Evolutionary conservation across 2,888 invertebrate genomes (phyloP).

Genomic region (Drosophila infuscata): DNA sequence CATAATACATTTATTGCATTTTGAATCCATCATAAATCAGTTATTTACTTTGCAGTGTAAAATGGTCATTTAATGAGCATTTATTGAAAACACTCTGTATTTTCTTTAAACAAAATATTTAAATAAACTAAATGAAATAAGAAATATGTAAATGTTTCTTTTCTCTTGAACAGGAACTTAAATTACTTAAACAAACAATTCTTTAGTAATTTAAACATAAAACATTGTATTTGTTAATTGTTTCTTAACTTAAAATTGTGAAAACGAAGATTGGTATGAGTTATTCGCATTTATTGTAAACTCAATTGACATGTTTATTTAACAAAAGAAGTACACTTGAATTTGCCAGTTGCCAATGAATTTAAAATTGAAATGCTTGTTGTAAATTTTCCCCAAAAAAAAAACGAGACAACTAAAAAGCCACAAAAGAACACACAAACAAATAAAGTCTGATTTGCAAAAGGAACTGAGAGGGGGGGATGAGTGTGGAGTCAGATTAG

Average conservation of each 20-base stretch:
- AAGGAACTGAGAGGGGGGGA: no score
- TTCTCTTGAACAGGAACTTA: neutral
- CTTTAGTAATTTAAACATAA: neutral
- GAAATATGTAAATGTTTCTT: neutral
- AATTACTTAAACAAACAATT: neutral
- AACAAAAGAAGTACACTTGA: neutral
- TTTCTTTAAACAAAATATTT: no score
- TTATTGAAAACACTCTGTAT: neutral
- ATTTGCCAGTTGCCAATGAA: slow-evolving; percentile 28
- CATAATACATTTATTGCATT: neutral
- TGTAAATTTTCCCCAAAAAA: slow-evolving; percentile 4
- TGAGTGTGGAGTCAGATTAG: neutral
- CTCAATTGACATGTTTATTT: slow-evolving; percentile 19
- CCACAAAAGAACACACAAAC: neutral
- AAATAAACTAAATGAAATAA: neutral
- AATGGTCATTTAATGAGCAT: neutral
- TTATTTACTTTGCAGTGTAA: neutral
- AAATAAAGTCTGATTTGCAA: slow-evolving; percentile 22
- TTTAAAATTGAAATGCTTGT: slow-evolving; percentile 42
- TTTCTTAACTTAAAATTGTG: neutral
- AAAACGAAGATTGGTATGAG: neutral
- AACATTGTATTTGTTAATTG: neutral
- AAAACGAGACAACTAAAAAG: neutral
- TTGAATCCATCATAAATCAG: neutral
- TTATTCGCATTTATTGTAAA: neutral